These are phyloP conservation scores for Hydropsyche tenuis DNA, from an alignment of 1,140 invertebrate species.

Conservation along the genomic window DNA sequence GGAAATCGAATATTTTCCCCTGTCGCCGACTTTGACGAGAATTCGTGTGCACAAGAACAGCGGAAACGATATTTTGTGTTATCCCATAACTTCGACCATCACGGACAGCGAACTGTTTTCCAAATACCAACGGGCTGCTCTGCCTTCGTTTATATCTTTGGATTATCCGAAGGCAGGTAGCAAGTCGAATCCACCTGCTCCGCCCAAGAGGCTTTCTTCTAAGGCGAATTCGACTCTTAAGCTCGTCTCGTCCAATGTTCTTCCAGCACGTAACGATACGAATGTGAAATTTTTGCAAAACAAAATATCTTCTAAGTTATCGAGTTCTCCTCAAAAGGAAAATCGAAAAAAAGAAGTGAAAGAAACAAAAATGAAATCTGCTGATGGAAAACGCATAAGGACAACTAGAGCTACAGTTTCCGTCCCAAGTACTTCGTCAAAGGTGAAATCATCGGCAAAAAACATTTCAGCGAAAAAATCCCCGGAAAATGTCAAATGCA, in stretches of 20 bases:
- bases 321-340: constrained; percentile 59
- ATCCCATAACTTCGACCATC: constrained; percentile 62
- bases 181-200: constrained; percentile 65
- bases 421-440: constrained; percentile 53
- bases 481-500: constrained; percentile 50
- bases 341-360: constrained; percentile 54
- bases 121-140: constrained; percentile 61
- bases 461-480: constrained; percentile 50
- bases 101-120: constrained; percentile 48
- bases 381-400: constrained; percentile 49
- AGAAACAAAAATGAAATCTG: constrained; percentile 49
- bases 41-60: constrained; percentile 76
- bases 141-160: constrained; percentile 60
- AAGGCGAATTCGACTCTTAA: constrained; percentile 73
- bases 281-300: constrained; percentile 67
- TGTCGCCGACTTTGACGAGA: constrained; percentile 78
- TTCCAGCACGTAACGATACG: constrained; percentile 52
- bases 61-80: constrained; percentile 64
- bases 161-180: constrained; percentile 48
- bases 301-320: constrained; percentile 65
- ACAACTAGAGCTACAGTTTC: constrained; percentile 57
- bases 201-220: constrained; percentile 75
- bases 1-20: constrained; percentile 81
- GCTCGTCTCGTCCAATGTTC: constrained; percentile 63
- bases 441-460: constrained; percentile 12